These are phyloP conservation scores for Amblyornis subalaris DNA, from an alignment of 2,113 vertebrate genomes.

Conservation along the genomic window DNA sequence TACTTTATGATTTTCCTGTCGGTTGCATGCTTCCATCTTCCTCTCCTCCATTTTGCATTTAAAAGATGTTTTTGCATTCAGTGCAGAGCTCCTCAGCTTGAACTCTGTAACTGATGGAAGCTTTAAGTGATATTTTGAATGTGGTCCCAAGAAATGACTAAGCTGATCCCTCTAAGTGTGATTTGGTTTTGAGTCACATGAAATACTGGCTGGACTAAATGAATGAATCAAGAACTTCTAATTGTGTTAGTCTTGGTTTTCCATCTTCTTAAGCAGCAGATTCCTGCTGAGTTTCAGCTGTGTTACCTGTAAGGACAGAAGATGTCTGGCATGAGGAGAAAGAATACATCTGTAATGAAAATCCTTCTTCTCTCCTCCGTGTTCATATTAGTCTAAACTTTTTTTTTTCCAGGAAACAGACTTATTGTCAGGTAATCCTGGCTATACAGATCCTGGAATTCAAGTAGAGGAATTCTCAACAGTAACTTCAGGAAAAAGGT, in stretches of 20 bases:
- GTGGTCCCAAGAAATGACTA: background rate
- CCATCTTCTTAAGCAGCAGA: background rate
- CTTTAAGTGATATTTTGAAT: background rate
- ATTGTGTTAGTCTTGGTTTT: background rate
- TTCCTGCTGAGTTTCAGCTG: background rate
- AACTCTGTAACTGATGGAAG: background rate
- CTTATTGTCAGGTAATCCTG: conserved; percentile 73
- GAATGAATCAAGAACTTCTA: background rate
- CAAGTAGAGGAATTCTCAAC: conserved; percentile 68
- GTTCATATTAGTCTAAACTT: background rate
- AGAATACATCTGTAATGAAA: background rate
- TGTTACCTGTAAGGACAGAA: background rate
- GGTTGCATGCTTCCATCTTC: background rate
- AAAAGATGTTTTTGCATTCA: background rate
- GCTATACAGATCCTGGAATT: conserved; percentile 78
- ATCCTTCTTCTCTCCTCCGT: background rate
- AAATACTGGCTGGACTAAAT: background rate
- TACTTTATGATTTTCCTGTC: background rate
- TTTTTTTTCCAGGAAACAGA: conserved; percentile 70
- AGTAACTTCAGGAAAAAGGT: conserved; percentile 72
- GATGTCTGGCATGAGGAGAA: background rate
- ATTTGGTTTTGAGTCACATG: background rate
- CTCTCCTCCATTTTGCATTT: background rate
- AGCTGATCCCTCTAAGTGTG: background rate
- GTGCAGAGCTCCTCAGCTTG: background rate